Base-by-base conservation (phyloP, 2,113 vertebrate genomes). In the Cygnus atratus region DNA sequence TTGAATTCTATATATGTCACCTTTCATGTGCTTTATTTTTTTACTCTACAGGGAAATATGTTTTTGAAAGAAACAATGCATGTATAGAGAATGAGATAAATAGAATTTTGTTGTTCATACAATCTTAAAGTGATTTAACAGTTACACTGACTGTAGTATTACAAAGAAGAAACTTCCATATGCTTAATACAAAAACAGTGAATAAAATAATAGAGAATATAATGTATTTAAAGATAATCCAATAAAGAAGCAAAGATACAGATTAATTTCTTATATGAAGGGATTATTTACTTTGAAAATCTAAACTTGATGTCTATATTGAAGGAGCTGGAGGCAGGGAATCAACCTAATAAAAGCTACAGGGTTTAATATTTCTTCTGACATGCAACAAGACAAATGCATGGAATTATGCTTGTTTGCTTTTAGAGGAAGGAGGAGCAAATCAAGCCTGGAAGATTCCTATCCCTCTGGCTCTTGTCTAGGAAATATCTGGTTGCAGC, bases 351-450 rank as follows among this genome's bases (percentile, higher is more conserved):
- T 9, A 62, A 65, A 46, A 33, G 2, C 0, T 76, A 22, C 9
- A 41, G 9, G 22, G 13, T 6, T 55, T 37, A 11, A 48, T 37
- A 15, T 19, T 44, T 84, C 76, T 84, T 44, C 55, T 59, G 29
- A 59, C 52, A 73, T 84, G 3, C 0, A 3, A 35, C 13, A 39
- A 54, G 46, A 54, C 1, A 8, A 58, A 28, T 29, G 2, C 5
- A 52, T 18, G 8, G 18, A 75, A 67, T 65, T 71, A 25, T 31
- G 1, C 26, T 33, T 59, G 3, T 61, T 14, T 86, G 2, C 24
- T 9, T 0, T 55, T 55, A 52, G 52, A 24, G 9, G 8, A 80
- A 81, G 29, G 19, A 48, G 10, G 10, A 41, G 4, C 1, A 5
- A 76, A 21, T 39, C 35, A 78, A 85, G 35, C 17, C 25, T 66